Conservation (phyloP, 2,797 vertebrate genomes). For the Uromys caudimaculatus region DNA sequence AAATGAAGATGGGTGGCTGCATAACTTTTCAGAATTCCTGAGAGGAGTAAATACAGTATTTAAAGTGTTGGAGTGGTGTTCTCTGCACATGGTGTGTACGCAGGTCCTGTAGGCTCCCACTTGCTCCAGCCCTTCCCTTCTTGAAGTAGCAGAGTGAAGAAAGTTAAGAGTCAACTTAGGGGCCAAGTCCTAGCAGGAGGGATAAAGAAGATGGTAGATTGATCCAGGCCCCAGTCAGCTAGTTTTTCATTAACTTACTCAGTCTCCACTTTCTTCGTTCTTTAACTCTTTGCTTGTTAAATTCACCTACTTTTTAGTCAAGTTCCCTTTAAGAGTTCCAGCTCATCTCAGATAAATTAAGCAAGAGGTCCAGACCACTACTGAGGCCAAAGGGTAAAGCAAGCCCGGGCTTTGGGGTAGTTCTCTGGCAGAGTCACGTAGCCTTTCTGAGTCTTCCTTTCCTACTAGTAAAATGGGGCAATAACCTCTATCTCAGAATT, state of each 20-base stretch:
- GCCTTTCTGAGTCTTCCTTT: slow-evolving; percentile 1
- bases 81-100: neutral
- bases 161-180: neutral
- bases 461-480: neutral
- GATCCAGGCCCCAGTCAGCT: neutral
- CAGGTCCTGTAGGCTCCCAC: neutral
- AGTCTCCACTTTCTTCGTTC: neutral
- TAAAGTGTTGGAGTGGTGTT: neutral
- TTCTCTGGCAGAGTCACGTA: neutral
- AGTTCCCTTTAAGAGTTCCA: neutral
- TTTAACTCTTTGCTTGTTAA: neutral
- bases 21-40: neutral
- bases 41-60: neutral
- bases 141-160: neutral
- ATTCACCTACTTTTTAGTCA: neutral
- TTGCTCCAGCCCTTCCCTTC: neutral
- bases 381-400: neutral
- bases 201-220: neutral
- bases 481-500: neutral
- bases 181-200: neutral
- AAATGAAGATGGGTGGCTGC: neutral
- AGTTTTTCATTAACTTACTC: neutral
- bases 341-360: neutral
- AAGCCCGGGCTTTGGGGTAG: neutral
- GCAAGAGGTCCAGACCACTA: neutral